These are phyloP conservation scores for Australoheros facetus DNA, from an alignment of 2,797 vertebrate genomes.

Conservation along the genomic window DNA sequence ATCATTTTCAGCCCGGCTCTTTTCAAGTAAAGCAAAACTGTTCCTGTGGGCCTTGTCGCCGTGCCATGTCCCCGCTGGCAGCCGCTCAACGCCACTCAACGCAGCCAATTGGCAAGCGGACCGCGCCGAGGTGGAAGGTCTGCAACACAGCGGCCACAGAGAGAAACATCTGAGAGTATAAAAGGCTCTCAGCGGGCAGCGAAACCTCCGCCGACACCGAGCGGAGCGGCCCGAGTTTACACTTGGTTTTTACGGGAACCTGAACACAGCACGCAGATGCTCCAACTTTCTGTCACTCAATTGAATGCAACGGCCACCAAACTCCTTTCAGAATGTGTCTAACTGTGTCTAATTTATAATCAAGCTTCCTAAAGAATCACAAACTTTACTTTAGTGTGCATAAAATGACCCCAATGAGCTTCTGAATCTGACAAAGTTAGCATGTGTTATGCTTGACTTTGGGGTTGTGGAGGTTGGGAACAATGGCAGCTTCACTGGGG, in stretches of 20 bases:
- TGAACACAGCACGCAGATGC: constrained; percentile 24
- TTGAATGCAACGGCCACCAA: background rate
- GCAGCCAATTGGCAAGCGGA: constrained; percentile 56
- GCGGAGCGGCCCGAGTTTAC: background rate
- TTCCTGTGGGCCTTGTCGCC: constrained; percentile 26
- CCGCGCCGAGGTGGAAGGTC: constrained; percentile 41
- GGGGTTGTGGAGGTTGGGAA: background rate
- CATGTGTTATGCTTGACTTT: background rate
- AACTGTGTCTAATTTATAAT: background rate
- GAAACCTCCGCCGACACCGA: constrained; percentile 10
- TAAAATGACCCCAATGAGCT: background rate
- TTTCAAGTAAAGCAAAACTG: constrained; percentile 67
- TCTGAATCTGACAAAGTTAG: background rate
- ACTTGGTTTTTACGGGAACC: background rate
- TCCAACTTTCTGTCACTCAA: background rate
- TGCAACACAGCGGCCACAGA: constrained; percentile 33
- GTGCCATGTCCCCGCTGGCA: constrained; percentile 62
- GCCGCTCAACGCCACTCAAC: constrained; percentile 19
- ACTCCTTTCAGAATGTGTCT: background rate
- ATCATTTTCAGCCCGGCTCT: constrained; percentile 61
- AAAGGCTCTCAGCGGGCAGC: constrained; percentile 36
- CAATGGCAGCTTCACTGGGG: background rate
- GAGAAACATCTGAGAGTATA: constrained; percentile 41
- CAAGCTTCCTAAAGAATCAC: background rate
- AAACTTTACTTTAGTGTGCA: background rate